Evolutionary conservation across 2,797 vertebrate species (phyloP), one percentile per base, ranked within the genome.

Genomic region (Heterohyrax brucei): DNA sequence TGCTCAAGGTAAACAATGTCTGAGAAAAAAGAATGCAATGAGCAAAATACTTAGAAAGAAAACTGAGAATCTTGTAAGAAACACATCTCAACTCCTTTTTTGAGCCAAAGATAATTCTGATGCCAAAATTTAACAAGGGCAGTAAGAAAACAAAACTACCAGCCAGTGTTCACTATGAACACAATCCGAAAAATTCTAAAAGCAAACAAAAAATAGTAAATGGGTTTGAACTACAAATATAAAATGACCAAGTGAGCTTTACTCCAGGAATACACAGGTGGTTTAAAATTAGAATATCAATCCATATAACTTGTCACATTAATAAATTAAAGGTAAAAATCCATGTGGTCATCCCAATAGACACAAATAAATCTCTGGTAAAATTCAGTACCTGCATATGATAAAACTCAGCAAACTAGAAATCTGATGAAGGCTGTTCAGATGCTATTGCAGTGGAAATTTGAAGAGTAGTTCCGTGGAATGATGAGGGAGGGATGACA

Each of bases 281-380:
- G 19, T 70, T 92, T 86, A 76, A 91, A 92, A 19, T 79, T 73
- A 75, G 19, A 88, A 81, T 94, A 73, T 61, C 21, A 46, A 94
- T 70, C 28, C 66, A 16, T 72, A 5, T 64, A 95, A 85, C 78
- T 88, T 9, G 86, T 73, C 6, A 16, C 18, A 44, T 75, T 84
- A 87, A 81, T 61, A 85, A 19, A 53, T 48, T 64, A 91, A 93
- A 81, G 7, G 6, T 53, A 61, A 86, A 78, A 92, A 53, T 14
- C 1, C 5, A 19, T 13, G 14, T 68, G 8, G 83, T 68, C 19
- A 5, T 80, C 7, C 64, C 46, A 94, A 87, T 22, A 89, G 30
- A 87, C 56, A 4, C 9, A 77, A 86, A 86, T 5, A 93, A 61
- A 44, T 76, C n/a, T 56, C 78, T 83, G 16, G 73, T 81, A 77